phyloP scores from a whole-genome alignment of 2,113 vertebrate genomes.

The Thermophis baileyi region DNA sequence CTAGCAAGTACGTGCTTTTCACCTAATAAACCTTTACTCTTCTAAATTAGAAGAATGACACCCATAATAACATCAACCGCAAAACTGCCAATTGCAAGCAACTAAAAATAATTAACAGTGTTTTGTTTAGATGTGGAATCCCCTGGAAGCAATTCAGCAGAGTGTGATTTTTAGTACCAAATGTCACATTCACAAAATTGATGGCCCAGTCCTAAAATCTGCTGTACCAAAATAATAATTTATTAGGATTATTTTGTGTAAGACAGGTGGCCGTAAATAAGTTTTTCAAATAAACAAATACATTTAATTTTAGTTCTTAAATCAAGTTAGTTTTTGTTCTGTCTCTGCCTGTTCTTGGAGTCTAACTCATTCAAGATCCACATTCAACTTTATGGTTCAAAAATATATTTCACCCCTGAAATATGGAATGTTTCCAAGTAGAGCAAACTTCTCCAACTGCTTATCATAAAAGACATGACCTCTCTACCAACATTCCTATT shows the following conservation, averaged over 20 bases:
- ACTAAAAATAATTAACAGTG: conserved; percentile 5
- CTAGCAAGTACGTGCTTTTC: not conserved
- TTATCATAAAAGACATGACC: not conserved
- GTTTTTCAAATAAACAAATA: not conserved
- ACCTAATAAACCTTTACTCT: conserved; percentile 5
- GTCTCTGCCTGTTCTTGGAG: not conserved
- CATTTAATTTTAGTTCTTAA: not conserved
- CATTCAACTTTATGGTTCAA: not conserved
- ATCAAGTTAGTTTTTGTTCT: not conserved
- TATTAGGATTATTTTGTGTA: not conserved
- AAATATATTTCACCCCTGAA: not conserved
- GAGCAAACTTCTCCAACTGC: not conserved
- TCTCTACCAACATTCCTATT: not conserved
- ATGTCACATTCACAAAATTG: not conserved
- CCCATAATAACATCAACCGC: not conserved
- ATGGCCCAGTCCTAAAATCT: not conserved
- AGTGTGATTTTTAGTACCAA: not conserved
- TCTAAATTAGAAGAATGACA: not conserved
- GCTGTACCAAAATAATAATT: not conserved
- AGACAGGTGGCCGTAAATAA: not conserved
- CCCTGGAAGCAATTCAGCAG: not conserved
- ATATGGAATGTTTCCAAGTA: not conserved
- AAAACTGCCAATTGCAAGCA: not conserved
- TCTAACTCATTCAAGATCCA: not conserved
- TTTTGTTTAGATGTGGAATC: not conserved